Percentiles rank a stretch among this genome's conserved stretches.
phyloP scores from a whole-genome alignment of 2,888 invertebrate species.

The Eupithecia exiguata region DNA sequence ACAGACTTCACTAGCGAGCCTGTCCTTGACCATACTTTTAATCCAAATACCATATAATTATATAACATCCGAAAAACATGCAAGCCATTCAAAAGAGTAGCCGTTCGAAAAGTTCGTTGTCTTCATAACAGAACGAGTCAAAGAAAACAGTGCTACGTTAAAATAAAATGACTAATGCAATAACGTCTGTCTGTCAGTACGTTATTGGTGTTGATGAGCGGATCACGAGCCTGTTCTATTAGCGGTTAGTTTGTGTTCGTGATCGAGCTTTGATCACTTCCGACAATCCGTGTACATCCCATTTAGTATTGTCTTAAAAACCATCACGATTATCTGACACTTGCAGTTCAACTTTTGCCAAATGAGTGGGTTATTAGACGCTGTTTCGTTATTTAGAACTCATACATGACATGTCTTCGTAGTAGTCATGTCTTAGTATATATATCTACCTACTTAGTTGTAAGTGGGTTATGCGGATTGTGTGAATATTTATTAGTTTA shows the following conservation, averaged over 20 bases:
- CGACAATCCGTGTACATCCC: slow-evolving; percentile 52
- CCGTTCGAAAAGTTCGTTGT: background rate
- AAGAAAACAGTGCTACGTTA: slow-evolving; percentile 4
- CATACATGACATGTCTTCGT: background rate
- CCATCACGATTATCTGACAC: slow-evolving; percentile 14
- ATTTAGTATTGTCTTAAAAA: slow-evolving; percentile 25
- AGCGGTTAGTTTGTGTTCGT: slow-evolving; percentile 78
- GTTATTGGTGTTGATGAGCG: slow-evolving; percentile 66
- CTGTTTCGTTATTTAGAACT: background rate
- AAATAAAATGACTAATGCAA: slow-evolving; percentile 27
- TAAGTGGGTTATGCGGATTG: background rate
- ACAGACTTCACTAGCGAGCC: background rate
- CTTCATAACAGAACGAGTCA: slow-evolving; percentile 1
- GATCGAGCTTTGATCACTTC: slow-evolving; percentile 76
- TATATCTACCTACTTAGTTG: no score
- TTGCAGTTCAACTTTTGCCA: slow-evolving; percentile 6
- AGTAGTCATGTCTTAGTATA: no score
- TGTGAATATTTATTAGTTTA: no score
- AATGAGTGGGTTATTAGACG: background rate
- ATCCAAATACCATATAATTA: background rate
- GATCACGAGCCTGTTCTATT: slow-evolving; percentile 77
- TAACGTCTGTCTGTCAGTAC: slow-evolving; percentile 34
- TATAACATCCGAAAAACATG: background rate
- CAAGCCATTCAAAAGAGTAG: background rate
- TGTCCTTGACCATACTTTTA: background rate